These are phyloP conservation scores for Lasiommata megera DNA, from an alignment of 2,888 invertebrate species.

Conservation along the genomic window DNA sequence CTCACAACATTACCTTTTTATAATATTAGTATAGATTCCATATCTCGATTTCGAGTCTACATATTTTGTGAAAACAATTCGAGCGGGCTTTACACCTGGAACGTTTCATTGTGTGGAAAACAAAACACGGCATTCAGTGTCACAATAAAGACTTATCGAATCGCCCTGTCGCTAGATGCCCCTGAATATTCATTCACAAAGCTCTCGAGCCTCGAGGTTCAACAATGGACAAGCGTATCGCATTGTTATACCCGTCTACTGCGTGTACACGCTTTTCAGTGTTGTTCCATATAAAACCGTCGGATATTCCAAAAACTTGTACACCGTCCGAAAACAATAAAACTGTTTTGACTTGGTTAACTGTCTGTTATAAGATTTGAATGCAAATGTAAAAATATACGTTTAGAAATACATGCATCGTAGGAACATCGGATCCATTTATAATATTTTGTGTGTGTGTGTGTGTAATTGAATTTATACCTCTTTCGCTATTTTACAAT, in stretches of 20 bases:
- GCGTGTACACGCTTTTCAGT: constrained; percentile 22
- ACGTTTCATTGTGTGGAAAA: constrained; percentile 8
- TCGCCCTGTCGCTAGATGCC: constrained; percentile 5
- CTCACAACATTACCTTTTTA: too few species aligned
- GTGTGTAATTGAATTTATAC: too few species aligned
- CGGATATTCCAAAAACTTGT: constrained; percentile 7
- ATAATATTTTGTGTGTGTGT: too few species aligned
- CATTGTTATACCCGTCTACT: constrained; percentile 23
- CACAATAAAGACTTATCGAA: constrained; percentile 14
- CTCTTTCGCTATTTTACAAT: too few species aligned
- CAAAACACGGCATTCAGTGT: constrained; percentile 15
- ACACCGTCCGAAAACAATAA: not conserved
- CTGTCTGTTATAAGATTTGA: not conserved
- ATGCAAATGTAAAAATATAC: too few species aligned
- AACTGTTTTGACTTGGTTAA: not conserved
- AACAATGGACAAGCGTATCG: constrained; percentile 27
- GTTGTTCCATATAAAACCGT: constrained; percentile 8
- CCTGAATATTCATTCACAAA: constrained; percentile 26
- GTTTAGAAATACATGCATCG: too few species aligned
- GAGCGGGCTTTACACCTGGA: constrained; percentile 7
- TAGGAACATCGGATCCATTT: too few species aligned
- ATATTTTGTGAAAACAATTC: not conserved
- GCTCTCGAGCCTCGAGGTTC: constrained; percentile 15
- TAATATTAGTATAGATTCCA: too few species aligned
- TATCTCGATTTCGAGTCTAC: not conserved